These are phyloP conservation scores for Bovichtus variegatus DNA, from an alignment of 2,797 vertebrate species.

Conservation along the genomic window DNA sequence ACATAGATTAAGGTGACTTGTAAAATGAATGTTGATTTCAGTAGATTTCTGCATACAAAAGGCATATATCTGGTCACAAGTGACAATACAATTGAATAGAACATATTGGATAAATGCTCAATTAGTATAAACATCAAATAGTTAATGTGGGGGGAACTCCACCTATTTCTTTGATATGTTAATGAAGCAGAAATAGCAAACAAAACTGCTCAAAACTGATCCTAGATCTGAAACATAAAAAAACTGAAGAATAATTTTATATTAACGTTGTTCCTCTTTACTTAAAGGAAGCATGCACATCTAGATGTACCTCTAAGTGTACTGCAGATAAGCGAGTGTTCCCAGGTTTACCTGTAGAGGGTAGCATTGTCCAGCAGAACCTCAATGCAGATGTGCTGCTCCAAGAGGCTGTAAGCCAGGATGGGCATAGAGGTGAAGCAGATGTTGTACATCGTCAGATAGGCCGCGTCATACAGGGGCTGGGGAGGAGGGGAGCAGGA, in stretches of 20 bases:
- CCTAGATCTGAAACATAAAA: neutral
- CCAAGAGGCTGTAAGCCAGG: constrained; percentile 96
- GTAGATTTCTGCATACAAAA: neutral
- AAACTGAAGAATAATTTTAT: neutral
- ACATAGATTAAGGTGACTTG: neutral
- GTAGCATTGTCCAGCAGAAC: constrained; percentile 89
- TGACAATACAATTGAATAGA: neutral
- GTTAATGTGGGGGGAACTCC: neutral
- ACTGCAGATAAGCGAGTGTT: neutral
- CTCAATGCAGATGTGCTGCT: constrained; percentile 95
- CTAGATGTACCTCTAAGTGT: too few relatives aligned
- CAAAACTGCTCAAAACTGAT: neutral
- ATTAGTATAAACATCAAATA: neutral
- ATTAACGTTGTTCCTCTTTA: neutral
- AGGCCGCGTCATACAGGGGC: constrained; percentile 97
- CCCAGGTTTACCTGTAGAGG: constrained; percentile 91
- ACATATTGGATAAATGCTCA: neutral
- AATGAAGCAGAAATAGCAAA: neutral
- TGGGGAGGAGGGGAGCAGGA: constrained; percentile 76
- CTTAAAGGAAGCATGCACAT: neutral
- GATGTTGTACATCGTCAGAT: constrained; percentile 99
- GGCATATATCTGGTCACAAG: neutral
- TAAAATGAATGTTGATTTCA: neutral
- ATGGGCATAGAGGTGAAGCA: constrained; percentile 99
- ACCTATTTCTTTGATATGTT: neutral